These are phyloP conservation scores for Baryphthengus martii DNA, from an alignment of 2,113 vertebrate species.

Conservation along the genomic window DNA sequence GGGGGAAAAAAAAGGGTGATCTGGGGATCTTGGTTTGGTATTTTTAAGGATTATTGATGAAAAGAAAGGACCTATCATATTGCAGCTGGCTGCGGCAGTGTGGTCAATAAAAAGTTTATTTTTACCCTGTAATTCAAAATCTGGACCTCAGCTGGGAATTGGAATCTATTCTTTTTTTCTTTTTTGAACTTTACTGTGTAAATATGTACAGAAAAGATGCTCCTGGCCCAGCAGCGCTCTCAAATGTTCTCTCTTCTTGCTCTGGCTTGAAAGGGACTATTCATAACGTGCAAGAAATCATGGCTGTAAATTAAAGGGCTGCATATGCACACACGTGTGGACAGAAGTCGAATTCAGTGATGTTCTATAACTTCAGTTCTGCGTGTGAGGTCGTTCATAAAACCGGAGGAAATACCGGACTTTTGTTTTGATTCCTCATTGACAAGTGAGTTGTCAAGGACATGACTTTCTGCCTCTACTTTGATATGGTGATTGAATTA, in stretches of 20 bases:
- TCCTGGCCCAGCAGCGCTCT: background rate
- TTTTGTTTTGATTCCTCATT: background rate
- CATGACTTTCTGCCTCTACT: background rate
- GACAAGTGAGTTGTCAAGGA: slow-evolving; percentile 1
- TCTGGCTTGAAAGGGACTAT: background rate
- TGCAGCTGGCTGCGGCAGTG: background rate
- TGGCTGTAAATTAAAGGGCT: background rate
- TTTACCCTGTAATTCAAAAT: background rate
- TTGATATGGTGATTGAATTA: slow-evolving; percentile 8
- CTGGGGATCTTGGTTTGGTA: accelerated
- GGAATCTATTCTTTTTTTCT: background rate
- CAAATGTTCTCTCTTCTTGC: background rate
- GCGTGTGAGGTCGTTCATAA: background rate
- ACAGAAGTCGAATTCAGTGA: slow-evolving; percentile 4
- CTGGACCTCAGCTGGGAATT: background rate
- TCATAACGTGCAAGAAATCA: background rate
- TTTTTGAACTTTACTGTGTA: background rate
- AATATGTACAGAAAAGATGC: background rate
- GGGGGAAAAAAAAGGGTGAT: background rate
- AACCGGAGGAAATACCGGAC: background rate
- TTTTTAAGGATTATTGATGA: background rate
- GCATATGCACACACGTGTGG: background rate
- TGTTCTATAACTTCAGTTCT: background rate
- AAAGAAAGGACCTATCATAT: background rate
- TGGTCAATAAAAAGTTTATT: background rate